Percentiles rank a stretch among this genome's conserved stretches.
phyloP scores from a whole-genome alignment of 2,113 vertebrate species.

The Gallinago undulata region DNA sequence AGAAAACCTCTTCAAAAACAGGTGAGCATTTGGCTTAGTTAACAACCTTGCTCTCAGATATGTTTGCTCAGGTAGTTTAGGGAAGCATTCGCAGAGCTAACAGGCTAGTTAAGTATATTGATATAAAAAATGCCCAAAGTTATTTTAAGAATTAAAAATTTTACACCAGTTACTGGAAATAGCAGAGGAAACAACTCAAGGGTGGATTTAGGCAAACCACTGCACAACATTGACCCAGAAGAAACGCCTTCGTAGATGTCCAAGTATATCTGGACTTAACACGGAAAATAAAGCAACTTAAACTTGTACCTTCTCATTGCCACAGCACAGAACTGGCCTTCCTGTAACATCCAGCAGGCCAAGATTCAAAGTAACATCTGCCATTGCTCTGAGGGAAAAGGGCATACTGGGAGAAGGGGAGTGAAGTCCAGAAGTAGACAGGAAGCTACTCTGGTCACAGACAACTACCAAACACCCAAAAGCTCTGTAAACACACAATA shows the following conservation, averaged over 20 bases:
- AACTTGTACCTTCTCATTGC: not conserved
- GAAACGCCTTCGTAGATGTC: not conserved
- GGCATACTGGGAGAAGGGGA: not conserved
- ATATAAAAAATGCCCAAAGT: not conserved
- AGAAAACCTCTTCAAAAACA: not conserved
- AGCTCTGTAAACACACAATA: not conserved
- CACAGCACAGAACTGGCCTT: not conserved
- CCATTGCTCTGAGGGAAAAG: not conserved
- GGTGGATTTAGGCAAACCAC: not conserved
- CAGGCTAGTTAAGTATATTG: not conserved
- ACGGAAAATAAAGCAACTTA: not conserved
- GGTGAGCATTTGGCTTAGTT: not conserved
- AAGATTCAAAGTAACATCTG: not conserved
- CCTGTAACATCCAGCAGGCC: not conserved
- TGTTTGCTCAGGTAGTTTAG: not conserved
- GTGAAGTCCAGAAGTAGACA: not conserved
- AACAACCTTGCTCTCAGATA: not conserved
- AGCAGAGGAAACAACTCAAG: not conserved
- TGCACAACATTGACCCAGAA: not conserved
- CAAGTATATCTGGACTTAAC: rapidly evolving
- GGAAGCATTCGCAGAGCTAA: not conserved
- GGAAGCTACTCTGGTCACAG: not conserved
- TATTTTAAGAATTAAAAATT: not conserved
- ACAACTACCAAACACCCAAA: not conserved
- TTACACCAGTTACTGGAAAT: not conserved